Conservation (phyloP, 2,888 invertebrate species). For the Pachycephus smyrnensis region DNA sequence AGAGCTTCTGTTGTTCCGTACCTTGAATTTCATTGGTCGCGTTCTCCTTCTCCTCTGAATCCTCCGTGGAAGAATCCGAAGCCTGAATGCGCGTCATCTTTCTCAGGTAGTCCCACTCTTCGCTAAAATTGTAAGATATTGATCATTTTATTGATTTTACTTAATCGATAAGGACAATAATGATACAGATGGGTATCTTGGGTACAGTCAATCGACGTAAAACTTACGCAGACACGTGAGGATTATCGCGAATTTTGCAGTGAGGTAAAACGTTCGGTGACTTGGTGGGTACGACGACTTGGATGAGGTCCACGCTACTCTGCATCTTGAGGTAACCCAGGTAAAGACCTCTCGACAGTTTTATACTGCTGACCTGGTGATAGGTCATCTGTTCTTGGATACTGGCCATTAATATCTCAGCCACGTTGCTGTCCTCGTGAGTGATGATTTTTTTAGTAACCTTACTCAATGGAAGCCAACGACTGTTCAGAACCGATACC, state of each 20-base stretch:
- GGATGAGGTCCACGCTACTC: constrained; percentile 94
- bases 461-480: constrained; percentile 92
- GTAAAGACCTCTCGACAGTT: constrained; percentile 89
- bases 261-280: constrained; percentile 96
- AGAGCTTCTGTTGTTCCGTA: constrained; percentile 84
- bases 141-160: background rate
- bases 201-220: background rate
- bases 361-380: constrained; percentile 85
- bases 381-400: constrained; percentile 84
- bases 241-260: constrained; percentile 92
- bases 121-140: constrained; percentile 71
- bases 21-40: constrained; percentile 53
- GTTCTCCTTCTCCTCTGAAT: constrained; percentile 58
- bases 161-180: constrained; percentile 1
- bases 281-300: constrained; percentile 91
- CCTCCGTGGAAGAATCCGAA: constrained; percentile 66
- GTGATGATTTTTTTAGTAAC: constrained; percentile 82
- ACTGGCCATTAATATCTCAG: constrained; percentile 87
- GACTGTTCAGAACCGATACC: constrained; percentile 89
- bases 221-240: constrained; percentile 92
- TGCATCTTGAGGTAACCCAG: constrained; percentile 96
- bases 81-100: constrained; percentile 59
- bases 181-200: background rate
- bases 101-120: constrained; percentile 95
- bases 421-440: constrained; percentile 81